These are phyloP conservation scores for Rattus rattus DNA, from an alignment of 2,113 vertebrate species.

Conservation along the genomic window DNA sequence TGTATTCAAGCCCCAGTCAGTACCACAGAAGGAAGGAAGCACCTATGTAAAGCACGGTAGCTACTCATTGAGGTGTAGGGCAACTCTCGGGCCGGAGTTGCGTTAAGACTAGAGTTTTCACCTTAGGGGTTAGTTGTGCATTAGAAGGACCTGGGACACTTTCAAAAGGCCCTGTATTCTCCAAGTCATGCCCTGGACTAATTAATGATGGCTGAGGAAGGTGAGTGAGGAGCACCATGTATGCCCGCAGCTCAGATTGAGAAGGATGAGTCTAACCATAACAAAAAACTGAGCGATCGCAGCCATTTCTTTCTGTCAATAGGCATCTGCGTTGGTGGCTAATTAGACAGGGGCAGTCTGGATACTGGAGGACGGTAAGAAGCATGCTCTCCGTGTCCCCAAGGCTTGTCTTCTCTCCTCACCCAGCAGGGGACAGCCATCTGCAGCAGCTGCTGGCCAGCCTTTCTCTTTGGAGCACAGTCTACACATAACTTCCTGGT, in stretches of 20 bases:
- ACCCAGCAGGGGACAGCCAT: background rate
- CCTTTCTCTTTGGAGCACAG: background rate
- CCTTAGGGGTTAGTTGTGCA: background rate
- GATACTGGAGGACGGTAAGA: background rate
- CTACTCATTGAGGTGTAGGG: background rate
- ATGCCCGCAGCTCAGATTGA: background rate
- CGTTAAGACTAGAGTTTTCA: background rate
- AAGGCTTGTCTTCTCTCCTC: background rate
- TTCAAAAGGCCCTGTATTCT: background rate
- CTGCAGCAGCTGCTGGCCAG: slow-evolving; percentile 45
- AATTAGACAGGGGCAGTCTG: slow-evolving; percentile 1
- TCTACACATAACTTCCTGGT: background rate
- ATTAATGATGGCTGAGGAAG: background rate
- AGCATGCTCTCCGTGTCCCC: no score
- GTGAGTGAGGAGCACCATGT: background rate
- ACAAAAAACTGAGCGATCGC: background rate
- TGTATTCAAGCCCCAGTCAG: background rate
- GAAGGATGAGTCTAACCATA: background rate
- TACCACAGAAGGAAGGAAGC: background rate
- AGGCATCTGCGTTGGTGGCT: background rate
- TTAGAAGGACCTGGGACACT: background rate
- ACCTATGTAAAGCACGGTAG: background rate
- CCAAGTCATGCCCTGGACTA: background rate
- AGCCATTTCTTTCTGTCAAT: background rate
- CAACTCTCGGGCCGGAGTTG: background rate